Evolutionary conservation across 2,113 vertebrate genomes (phyloP), one percentile per base, ranked within the genome.

Genomic region (Larimichthys crocea): DNA sequence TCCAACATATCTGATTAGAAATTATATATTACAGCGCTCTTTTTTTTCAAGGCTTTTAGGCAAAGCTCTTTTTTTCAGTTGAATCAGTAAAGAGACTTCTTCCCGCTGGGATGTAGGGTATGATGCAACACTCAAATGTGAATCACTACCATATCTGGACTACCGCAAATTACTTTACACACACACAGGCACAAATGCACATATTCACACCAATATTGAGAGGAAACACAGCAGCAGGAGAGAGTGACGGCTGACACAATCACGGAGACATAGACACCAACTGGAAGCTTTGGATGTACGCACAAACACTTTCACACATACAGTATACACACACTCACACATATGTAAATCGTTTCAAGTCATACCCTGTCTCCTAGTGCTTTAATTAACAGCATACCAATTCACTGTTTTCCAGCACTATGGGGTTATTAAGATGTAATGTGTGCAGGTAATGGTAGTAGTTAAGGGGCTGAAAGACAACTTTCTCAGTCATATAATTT

Each of bases 201-300:
- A 76, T 50, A 83, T 57, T 78, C 76, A 67, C 82, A 79, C 64
- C 35, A 70, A 49, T 31, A 62, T 62, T 62, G 29, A 46, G 61
- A 46, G 71, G 24, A 84, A 70, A 77, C 79, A 63, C 74, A 85
- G 87, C 71, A 55, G 80, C 71, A 55, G 80, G 73, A 80, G 73
- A 76, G 84, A 83, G 80, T 79, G 87, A 88, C 16, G 55, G 63
- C 76, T 84, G 83, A 70, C 89, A 72, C 31, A 78, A 76, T 93
- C 84, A 77, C 81, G 84, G 53, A 74, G 70, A 76, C 74, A 66
- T 42, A 74, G 50, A 76, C 16, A 29, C 68, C 42, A 62, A 22
- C 73, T 77, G 40, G 7, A 59, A 81, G 84, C 62, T 60, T 63
- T 60, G 50, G 35, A 57, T 55, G 31, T 56, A 17, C 7, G 4